These are phyloP conservation scores for Gordius sp. DNA, from an alignment of 2,888 invertebrate genomes.

Conservation along the genomic window DNA sequence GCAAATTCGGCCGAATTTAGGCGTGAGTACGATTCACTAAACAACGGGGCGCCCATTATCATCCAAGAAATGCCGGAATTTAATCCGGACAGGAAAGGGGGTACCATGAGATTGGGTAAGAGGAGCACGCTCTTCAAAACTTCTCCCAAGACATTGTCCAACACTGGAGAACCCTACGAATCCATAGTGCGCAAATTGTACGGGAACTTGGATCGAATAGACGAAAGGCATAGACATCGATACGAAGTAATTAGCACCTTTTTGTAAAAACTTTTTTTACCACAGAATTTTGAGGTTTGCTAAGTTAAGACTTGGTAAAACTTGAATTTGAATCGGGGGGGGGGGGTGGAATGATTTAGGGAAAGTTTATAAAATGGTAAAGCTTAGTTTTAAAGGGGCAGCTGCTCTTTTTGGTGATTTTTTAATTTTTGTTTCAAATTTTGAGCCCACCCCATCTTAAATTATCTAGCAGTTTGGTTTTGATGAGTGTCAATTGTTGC, in stretches of 20 bases:
- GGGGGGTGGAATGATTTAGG: no score
- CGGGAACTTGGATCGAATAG: constrained; percentile 35
- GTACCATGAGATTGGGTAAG: constrained; percentile 90
- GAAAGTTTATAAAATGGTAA: no score
- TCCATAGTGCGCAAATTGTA: constrained; percentile 30
- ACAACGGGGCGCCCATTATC: constrained; percentile 32
- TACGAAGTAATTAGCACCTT: constrained; percentile 41
- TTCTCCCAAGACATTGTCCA: constrained; percentile 21
- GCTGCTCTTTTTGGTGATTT: no score
- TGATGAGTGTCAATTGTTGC: no score
- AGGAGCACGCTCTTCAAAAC: constrained; percentile 51
- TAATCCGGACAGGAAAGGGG: constrained; percentile 60
- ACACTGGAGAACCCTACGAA: constrained; percentile 20
- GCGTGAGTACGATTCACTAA: neutral
- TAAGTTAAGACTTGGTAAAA: no score
- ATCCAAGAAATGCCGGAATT: constrained; percentile 92
- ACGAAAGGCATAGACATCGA: constrained; percentile 81
- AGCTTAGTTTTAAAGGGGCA: no score
- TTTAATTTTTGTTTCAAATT: no score
- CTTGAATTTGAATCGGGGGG: no score
- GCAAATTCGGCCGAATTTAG: constrained; percentile 63
- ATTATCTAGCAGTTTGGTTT: no score
- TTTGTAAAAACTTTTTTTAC: neutral
- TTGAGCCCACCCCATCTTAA: no score
- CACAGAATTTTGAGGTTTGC: no score